Evolutionary conservation across 1,140 invertebrate species (phyloP).

Genomic region (Eulimnadia texana): DNA sequence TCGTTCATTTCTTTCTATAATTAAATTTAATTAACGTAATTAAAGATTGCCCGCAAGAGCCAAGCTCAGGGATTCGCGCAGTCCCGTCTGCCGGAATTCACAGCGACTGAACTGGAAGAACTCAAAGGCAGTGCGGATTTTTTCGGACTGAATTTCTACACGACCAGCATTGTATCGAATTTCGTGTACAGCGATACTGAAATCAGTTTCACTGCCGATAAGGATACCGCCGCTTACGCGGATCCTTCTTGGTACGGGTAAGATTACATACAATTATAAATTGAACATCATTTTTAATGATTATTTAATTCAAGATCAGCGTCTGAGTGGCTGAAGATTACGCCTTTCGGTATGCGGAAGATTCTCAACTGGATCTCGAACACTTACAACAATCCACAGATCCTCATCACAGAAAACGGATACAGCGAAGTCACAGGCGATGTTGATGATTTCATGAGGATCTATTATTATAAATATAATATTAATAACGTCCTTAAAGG

Average conservation of each 20-base stretch:
- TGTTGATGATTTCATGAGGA: constrained; percentile 36
- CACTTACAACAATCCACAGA: constrained; percentile 19
- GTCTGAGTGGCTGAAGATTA: constrained; percentile 13
- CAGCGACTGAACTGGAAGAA: constrained; percentile 5
- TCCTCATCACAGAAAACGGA: constrained; percentile 24
- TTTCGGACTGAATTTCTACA: constrained; percentile 32
- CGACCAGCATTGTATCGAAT: constrained; percentile 18
- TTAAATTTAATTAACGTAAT: too few relatives aligned
- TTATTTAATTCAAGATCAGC: constrained; percentile 1
- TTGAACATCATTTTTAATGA: neutral
- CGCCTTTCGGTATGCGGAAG: constrained; percentile 19
- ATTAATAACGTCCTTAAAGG: constrained; percentile 16
- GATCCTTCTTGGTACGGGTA: constrained; percentile 17
- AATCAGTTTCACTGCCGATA: constrained; percentile 7
- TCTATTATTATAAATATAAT: constrained; percentile 30
- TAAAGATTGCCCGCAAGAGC: constrained; percentile 12
- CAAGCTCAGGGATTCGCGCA: constrained; percentile 2
- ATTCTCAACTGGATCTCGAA: constrained; percentile 21
- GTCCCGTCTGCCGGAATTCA: constrained; percentile 15
- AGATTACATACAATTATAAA: neutral
- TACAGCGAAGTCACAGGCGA: constrained; percentile 24
- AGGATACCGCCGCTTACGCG: constrained; percentile 1
- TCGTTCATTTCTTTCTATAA: neutral
- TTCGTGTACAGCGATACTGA: neutral
- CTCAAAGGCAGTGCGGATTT: constrained; percentile 26